phyloP scores from a whole-genome alignment of 2,888 invertebrate species.

The Plebejus argus region DNA sequence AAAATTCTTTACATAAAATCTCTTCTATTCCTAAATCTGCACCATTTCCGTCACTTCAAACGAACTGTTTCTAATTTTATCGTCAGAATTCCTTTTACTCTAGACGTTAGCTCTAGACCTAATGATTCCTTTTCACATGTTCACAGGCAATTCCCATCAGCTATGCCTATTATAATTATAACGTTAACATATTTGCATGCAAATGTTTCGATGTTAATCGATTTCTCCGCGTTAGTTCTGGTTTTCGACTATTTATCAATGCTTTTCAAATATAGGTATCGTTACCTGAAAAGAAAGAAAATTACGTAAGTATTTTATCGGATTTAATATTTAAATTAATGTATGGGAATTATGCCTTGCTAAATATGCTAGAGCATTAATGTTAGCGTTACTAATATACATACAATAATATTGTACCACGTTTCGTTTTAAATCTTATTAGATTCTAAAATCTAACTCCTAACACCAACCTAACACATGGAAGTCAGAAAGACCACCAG shows the following conservation, averaged over 20 bases:
- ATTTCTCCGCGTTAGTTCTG: slow-evolving; percentile 1
- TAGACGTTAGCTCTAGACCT: neutral
- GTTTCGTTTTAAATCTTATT: neutral
- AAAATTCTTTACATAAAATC: neutral
- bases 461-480: too few relatives aligned
- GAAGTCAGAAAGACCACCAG: too few relatives aligned
- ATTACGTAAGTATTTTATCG: neutral
- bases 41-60: neutral
- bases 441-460: neutral
- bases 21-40: neutral
- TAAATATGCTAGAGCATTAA: too few relatives aligned
- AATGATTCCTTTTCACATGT: slow-evolving; percentile 21
- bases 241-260: neutral
- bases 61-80: slow-evolving; percentile 14
- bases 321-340: too few relatives aligned
- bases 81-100: neutral
- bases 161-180: slow-evolving; percentile 22
- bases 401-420: neutral
- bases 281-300: neutral
- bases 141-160: neutral
- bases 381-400: too few relatives aligned
- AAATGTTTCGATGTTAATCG: slow-evolving; percentile 5
- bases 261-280: slow-evolving; percentile 3
- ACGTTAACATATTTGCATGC: slow-evolving; percentile 31
- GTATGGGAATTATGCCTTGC: too few relatives aligned